These are phyloP conservation scores for Tinea pellionella DNA, from an alignment of 2,888 invertebrate species.

Conservation along the genomic window DNA sequence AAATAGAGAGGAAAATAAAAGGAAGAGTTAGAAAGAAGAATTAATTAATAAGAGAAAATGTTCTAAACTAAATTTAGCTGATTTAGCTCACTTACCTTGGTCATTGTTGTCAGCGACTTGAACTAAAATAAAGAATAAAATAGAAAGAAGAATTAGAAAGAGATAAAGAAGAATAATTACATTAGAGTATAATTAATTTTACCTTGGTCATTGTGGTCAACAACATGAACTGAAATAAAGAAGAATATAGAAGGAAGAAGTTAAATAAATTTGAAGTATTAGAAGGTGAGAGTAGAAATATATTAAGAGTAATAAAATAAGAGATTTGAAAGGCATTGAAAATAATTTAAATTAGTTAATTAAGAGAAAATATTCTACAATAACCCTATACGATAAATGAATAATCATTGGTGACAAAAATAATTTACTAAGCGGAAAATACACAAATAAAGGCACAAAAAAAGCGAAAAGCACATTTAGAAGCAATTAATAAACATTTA, in stretches of 20 bases:
- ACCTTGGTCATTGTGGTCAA: background rate
- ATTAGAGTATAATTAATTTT: background rate
- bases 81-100: background rate
- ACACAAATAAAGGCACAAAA: too few relatives aligned
- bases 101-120: background rate
- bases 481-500: too few relatives aligned
- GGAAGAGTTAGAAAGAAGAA: background rate
- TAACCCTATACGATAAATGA: too few relatives aligned
- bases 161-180: background rate
- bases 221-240: conserved; percentile 1
- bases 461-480: too few relatives aligned
- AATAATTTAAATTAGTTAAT: too few relatives aligned
- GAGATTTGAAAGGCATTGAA: too few relatives aligned
- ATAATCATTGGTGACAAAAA: too few relatives aligned
- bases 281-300: too few relatives aligned
- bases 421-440: too few relatives aligned
- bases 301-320: too few relatives aligned
- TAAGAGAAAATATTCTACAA: too few relatives aligned
- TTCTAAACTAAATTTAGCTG: background rate
- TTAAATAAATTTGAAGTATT: background rate
- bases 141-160: background rate
- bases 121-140: background rate
- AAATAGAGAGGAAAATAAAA: background rate
- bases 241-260: background rate
- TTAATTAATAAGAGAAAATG: background rate